phyloP scores from a whole-genome alignment of 2,797 vertebrate genomes.

The Molossus molossus region DNA sequence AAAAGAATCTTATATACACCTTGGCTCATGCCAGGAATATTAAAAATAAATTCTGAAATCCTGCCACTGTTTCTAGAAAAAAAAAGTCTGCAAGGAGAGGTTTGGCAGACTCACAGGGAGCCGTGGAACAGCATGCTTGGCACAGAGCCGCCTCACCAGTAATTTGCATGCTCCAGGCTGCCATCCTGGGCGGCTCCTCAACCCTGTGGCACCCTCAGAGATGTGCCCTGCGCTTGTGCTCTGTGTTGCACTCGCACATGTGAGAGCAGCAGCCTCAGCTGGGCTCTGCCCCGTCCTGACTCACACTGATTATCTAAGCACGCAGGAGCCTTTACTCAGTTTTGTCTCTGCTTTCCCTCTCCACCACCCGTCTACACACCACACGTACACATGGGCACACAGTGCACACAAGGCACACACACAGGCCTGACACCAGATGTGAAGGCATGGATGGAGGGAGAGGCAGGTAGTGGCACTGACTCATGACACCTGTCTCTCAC shows the following conservation, averaged over 20 bases:
- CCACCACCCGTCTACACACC: no score
- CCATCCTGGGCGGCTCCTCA: constrained; percentile 77
- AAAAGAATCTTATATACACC: neutral
- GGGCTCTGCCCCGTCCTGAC: accelerated
- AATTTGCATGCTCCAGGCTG: constrained; percentile 83
- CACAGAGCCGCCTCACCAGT: constrained; percentile 80
- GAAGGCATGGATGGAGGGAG: no score
- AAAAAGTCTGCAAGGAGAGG: constrained; percentile 72
- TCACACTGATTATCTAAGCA: accelerated
- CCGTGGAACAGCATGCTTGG: constrained; percentile 83
- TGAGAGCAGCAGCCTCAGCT: neutral
- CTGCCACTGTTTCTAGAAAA: constrained; percentile 77
- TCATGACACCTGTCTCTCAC: neutral
- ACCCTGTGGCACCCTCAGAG: constrained; percentile 74
- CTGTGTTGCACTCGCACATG: accelerated
- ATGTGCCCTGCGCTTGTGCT: accelerated
- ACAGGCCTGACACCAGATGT: neutral
- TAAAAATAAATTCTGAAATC: neutral
- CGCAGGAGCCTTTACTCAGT: accelerated
- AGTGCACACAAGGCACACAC: accelerated
- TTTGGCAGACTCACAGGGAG: constrained; percentile 82
- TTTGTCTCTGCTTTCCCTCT: neutral
- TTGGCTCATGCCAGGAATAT: constrained; percentile 52
- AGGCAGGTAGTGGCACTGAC: accelerated
- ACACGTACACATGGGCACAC: no score